These are phyloP conservation scores for Pollimyrus isidori DNA, from an alignment of 2,113 vertebrate genomes.

Conservation along the genomic window DNA sequence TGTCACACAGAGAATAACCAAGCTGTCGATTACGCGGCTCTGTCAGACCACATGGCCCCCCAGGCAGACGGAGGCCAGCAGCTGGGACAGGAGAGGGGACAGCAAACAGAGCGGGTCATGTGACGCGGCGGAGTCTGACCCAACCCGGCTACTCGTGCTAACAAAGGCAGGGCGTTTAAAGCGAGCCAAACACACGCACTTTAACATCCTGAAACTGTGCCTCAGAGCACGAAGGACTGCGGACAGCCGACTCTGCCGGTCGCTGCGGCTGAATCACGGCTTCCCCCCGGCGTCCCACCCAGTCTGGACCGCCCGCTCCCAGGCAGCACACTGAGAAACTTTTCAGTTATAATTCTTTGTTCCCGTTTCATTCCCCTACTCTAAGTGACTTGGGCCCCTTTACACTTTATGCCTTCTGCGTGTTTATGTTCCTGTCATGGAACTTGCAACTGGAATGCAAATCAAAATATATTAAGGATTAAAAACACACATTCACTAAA, in stretches of 20 bases:
- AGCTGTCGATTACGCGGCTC: background rate
- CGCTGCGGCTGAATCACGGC: background rate
- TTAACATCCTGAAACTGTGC: background rate
- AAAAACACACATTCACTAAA: background rate
- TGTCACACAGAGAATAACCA: background rate
- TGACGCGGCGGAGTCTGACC: background rate
- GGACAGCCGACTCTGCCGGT: background rate
- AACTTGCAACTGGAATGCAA: background rate
- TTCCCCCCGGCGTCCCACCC: background rate
- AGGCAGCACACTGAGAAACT: background rate
- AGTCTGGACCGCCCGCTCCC: background rate
- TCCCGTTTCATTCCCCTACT: background rate
- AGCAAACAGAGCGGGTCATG: background rate
- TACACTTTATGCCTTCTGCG: background rate
- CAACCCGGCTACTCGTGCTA: background rate
- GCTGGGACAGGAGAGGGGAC: background rate
- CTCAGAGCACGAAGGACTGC: background rate
- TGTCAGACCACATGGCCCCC: background rate
- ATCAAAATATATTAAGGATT: background rate
- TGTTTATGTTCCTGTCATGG: background rate
- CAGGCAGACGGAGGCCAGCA: background rate
- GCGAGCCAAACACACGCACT: background rate
- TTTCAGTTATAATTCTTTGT: background rate
- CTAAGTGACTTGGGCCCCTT: background rate
- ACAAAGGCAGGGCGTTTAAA: background rate